Evolutionary conservation across 2,888 invertebrate species (phyloP).

Genomic region (Agrotis clavis): DNA sequence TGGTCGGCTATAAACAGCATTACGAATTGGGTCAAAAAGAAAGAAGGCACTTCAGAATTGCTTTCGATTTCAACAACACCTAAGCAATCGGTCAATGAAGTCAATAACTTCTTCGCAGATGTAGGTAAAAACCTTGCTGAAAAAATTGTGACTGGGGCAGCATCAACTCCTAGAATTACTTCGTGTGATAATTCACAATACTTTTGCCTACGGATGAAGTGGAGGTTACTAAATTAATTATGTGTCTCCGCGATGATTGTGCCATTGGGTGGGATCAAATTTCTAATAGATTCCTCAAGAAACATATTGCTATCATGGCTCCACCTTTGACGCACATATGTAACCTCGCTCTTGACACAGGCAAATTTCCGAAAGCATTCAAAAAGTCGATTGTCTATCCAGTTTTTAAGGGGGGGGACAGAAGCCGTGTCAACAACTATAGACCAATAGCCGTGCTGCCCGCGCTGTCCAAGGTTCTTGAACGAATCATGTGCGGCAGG

Average conservation of each 20-base stretch:
- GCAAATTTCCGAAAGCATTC: neutral
- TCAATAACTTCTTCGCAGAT: neutral
- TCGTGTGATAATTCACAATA: neutral
- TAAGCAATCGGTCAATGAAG: neutral
- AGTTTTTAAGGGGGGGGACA: neutral
- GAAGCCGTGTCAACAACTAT: neutral
- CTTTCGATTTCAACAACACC: neutral
- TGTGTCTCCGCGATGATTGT: constrained; percentile 17
- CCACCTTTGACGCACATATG: neutral
- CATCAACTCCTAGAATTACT: neutral
- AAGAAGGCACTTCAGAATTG: neutral
- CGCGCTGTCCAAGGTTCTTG: neutral
- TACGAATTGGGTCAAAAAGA: neutral
- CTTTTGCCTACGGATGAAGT: constrained; percentile 18
- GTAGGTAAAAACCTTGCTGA: neutral
- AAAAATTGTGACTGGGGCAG: neutral
- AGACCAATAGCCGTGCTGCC: neutral
- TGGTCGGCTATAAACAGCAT: neutral
- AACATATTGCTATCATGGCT: neutral
- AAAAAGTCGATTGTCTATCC: neutral
- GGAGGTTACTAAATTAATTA: constrained; percentile 20
- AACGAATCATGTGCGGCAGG: neutral
- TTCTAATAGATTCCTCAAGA: neutral
- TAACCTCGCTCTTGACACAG: neutral
- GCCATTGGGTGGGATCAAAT: constrained; percentile 36